Percentiles rank a stretch among this genome's conserved stretches.
Evolutionary conservation across 1,140 invertebrate species (phyloP).

Genomic region (Nixonia krombeini): DNA sequence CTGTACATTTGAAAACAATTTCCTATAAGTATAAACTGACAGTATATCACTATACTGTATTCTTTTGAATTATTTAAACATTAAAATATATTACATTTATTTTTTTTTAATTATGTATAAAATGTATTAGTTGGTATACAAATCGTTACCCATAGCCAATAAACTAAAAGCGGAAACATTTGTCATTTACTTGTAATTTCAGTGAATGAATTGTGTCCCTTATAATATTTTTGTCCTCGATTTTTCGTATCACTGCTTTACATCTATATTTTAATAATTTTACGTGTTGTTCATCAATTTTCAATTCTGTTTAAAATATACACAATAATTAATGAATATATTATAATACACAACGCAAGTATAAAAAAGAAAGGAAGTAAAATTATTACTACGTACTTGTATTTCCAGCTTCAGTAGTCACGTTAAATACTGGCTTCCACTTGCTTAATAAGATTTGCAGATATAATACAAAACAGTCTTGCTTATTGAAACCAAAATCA

Average conservation of each 20-base stretch:
- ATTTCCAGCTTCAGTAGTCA: slow-evolving; percentile 17
- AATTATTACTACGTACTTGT: slow-evolving; percentile 52
- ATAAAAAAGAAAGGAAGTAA: no score
- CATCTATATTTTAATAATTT: slow-evolving; percentile 53
- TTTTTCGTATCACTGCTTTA: slow-evolving; percentile 42
- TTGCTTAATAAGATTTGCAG: slow-evolving; percentile 56
- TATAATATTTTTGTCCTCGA: slow-evolving; percentile 52
- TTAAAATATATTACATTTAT: no score
- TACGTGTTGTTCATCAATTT: slow-evolving; percentile 49
- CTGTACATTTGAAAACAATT: no score
- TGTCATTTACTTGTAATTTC: slow-evolving; percentile 39
- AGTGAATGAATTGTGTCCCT: slow-evolving; percentile 33
- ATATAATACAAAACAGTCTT: slow-evolving; percentile 62
- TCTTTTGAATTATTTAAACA: no score
- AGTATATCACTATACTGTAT: not conserved
- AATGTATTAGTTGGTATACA: no score
- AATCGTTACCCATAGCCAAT: no score
- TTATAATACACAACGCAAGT: not conserved
- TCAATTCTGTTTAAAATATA: slow-evolving; percentile 40
- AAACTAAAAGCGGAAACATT: no score
- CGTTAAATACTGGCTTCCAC: slow-evolving; percentile 61
- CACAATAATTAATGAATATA: not conserved
- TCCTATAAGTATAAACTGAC: no score
- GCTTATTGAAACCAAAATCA: slow-evolving; percentile 57
- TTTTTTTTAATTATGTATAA: no score